A percentile compares a stretch with the other conserved stretches of the same genome.
phyloP scores from a whole-genome alignment of 23 tunicate species.

The Clavelina lepadiformis region DNA sequence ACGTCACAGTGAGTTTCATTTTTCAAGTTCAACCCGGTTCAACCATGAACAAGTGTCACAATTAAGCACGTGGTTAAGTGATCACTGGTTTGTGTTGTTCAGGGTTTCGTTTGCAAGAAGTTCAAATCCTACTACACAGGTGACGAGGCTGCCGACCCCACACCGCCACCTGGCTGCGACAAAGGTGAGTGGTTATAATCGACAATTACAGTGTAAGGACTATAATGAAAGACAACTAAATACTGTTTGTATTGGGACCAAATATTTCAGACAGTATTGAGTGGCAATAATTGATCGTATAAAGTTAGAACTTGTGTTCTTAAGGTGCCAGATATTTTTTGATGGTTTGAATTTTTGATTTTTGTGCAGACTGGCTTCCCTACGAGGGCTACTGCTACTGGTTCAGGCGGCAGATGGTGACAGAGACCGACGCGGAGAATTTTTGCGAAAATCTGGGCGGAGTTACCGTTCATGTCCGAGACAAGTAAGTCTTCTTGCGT shows the following conservation, averaged over 20 bases:
- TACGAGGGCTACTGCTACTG: constrained; percentile 59
- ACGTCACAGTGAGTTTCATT: constrained; percentile 28
- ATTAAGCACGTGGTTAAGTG: too few relatives aligned
- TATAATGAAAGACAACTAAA: too few relatives aligned
- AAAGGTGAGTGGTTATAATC: constrained; percentile 61
- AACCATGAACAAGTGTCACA: too few relatives aligned
- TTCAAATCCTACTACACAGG: constrained; percentile 56
- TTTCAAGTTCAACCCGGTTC: too few relatives aligned
- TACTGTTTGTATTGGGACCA: too few relatives aligned
- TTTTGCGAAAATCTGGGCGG: constrained; percentile 61
- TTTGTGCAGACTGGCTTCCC: constrained; percentile 71
- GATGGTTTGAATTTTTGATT: too few relatives aligned
- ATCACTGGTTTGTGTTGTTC: neutral
- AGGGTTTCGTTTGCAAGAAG: constrained; percentile 69
- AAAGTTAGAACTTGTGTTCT: too few relatives aligned
- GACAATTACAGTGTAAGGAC: too few relatives aligned
- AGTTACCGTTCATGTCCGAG: constrained; percentile 33
- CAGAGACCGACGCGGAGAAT: constrained; percentile 35
- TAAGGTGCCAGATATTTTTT: too few relatives aligned
- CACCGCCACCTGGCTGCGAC: constrained; percentile 68
- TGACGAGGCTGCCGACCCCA: constrained; percentile 47
- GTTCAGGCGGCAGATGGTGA: constrained; percentile 44
- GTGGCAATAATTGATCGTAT: too few relatives aligned
- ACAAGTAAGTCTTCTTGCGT: constrained; percentile 74
- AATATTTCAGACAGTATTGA: too few relatives aligned